These are phyloP conservation scores for Channa maculata DNA, from an alignment of 2,113 vertebrate genomes.

Conservation along the genomic window DNA sequence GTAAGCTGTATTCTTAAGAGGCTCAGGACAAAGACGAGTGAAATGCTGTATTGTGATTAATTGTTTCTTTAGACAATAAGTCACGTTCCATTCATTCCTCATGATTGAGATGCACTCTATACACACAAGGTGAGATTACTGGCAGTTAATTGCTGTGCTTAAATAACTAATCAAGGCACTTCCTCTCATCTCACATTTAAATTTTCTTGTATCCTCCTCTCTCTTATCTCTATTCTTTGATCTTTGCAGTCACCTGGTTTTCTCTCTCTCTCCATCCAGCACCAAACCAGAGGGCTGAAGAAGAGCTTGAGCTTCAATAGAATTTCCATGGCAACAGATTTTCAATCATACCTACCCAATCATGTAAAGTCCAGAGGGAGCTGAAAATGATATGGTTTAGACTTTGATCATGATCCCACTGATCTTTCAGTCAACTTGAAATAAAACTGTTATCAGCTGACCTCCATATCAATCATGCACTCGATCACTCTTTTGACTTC, in stretches of 20 bases:
- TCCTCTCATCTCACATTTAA: slow-evolving; percentile 47
- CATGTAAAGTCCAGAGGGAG: slow-evolving; percentile 30
- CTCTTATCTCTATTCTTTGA: slow-evolving; percentile 46
- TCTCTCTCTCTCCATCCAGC: slow-evolving; percentile 12
- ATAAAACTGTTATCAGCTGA: slow-evolving; percentile 36
- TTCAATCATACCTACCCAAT: slow-evolving; percentile 63
- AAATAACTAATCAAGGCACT: background rate
- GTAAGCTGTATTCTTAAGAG: slow-evolving; percentile 32
- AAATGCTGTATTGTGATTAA: slow-evolving; percentile 35
- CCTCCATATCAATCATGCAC: slow-evolving; percentile 30
- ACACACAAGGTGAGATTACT: slow-evolving; percentile 30
- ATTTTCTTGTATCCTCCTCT: slow-evolving; percentile 31
- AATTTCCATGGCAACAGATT: slow-evolving; percentile 78
- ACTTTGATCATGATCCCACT: slow-evolving; percentile 66
- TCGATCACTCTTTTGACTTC: background rate
- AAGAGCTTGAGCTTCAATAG: slow-evolving; percentile 60
- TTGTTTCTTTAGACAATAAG: slow-evolving; percentile 54
- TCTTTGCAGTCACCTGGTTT: slow-evolving; percentile 57
- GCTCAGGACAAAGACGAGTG: slow-evolving; percentile 21
- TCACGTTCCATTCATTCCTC: slow-evolving; percentile 24
- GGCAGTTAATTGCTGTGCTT: slow-evolving; percentile 35
- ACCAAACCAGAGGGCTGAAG: slow-evolving; percentile 41
- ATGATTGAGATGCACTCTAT: slow-evolving; percentile 29
- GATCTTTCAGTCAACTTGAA: slow-evolving; percentile 63
- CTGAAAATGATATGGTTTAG: slow-evolving; percentile 44